Evolutionary conservation across 2,113 vertebrate species (phyloP).

Genomic region (Balaeniceps rex): DNA sequence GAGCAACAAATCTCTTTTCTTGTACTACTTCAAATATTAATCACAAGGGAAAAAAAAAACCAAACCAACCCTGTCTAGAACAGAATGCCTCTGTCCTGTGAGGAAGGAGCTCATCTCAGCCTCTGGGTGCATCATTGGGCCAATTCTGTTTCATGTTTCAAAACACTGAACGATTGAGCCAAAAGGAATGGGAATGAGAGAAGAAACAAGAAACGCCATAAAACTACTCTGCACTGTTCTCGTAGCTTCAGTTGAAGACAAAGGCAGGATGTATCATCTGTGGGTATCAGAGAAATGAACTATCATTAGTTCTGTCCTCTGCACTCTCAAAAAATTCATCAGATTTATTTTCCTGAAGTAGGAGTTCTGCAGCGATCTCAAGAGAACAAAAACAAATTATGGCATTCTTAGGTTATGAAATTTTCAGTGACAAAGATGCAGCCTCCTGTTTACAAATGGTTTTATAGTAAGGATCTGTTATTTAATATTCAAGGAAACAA

Average conservation of each 20-base stretch:
- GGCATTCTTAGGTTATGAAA: background rate
- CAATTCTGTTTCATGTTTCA: background rate
- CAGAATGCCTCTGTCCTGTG: background rate
- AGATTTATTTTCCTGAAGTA: background rate
- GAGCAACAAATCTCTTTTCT: background rate
- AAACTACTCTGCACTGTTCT: background rate
- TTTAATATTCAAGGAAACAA: slow-evolving; percentile 20
- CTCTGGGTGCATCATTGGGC: rapidly evolving
- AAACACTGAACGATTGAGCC: background rate
- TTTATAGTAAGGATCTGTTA: background rate
- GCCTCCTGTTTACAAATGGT: background rate
- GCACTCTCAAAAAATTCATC: background rate
- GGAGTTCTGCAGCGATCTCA: background rate
- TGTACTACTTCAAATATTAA: background rate
- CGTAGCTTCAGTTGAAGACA: background rate
- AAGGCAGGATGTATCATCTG: background rate
- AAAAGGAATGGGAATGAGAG: background rate
- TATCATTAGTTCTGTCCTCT: background rate
- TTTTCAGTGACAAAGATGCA: slow-evolving; percentile 4
- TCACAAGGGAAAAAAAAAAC: background rate
- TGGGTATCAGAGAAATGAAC: background rate
- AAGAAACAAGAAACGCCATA: background rate
- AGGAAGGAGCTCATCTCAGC: background rate
- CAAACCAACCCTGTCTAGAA: background rate
- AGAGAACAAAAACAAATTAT: background rate